Evolutionary conservation across 2,888 invertebrate species (phyloP).

Genomic region (Amphipyra tragopoginis): DNA sequence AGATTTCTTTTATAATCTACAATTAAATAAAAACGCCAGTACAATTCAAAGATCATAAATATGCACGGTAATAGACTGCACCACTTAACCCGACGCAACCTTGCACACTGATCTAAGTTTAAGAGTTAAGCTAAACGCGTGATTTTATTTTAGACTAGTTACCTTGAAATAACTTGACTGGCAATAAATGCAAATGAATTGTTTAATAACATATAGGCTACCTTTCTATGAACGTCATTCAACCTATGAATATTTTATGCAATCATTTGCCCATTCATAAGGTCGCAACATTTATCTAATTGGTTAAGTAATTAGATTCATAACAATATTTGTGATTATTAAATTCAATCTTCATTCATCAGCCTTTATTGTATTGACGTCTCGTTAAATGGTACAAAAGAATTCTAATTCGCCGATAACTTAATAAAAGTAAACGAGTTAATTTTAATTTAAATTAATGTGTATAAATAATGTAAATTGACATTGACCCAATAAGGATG

Average conservation of each 20-base stretch:
- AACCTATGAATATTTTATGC: slow-evolving; percentile 33
- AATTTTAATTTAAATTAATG: no score
- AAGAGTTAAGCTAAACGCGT: slow-evolving; percentile 17
- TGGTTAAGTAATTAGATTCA: slow-evolving; percentile 5
- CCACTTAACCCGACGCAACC: slow-evolving; percentile 23
- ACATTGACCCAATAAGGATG: no score
- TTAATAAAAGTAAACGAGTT: no score
- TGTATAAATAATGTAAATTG: no score
- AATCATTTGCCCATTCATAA: slow-evolving; percentile 39
- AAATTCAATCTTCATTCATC: slow-evolving; percentile 6
- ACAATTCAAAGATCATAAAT: slow-evolving; percentile 6
- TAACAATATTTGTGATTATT: slow-evolving; percentile 7
- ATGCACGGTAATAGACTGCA: slow-evolving; percentile 12
- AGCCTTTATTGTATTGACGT: no score
- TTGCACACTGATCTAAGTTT: slow-evolving; percentile 41
- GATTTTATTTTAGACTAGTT: slow-evolving; percentile 15
- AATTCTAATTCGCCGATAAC: no score
- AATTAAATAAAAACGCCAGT: slow-evolving; percentile 22
- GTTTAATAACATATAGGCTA: slow-evolving; percentile 25
- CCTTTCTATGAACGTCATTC: slow-evolving; percentile 31
- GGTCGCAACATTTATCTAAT: slow-evolving; percentile 30
- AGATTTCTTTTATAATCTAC: slow-evolving; percentile 60
- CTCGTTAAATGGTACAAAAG: no score
- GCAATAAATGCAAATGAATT: slow-evolving; percentile 12
- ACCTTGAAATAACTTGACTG: slow-evolving; percentile 40